phyloP scores from a whole-genome alignment of 2,113 vertebrate genomes.

The Nanorana parkeri region DNA sequence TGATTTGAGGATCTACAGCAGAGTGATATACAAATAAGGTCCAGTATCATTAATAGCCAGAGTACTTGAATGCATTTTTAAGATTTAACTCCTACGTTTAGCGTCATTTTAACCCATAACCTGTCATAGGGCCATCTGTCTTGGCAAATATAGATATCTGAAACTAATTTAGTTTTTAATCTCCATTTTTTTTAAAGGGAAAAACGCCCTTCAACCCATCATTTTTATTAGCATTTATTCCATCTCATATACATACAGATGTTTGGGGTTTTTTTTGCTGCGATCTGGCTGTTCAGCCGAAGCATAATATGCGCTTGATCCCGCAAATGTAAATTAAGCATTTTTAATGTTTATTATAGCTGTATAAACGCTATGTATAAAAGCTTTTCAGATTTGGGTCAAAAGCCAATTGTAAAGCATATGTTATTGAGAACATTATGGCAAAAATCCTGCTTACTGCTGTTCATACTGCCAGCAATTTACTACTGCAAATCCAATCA shows the following conservation, averaged over 20 bases:
- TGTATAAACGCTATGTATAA: constrained; percentile 50
- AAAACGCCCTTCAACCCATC: too few relatives aligned
- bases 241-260: not conserved
- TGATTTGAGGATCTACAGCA: too few relatives aligned
- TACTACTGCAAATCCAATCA: constrained; percentile 36
- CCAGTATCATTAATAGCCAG: too few relatives aligned
- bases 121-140: too few relatives aligned
- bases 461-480: constrained; percentile 34
- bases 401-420: constrained; percentile 38
- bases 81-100: too few relatives aligned
- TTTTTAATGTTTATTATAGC: constrained; percentile 46
- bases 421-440: constrained; percentile 45
- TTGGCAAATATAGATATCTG: too few relatives aligned
- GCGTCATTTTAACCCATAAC: too few relatives aligned
- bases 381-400: constrained; percentile 40
- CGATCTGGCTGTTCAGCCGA: not conserved
- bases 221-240: too few relatives aligned
- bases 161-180: too few relatives aligned
- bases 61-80: too few relatives aligned
- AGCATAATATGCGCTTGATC: constrained; percentile 22
- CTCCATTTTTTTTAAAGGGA: too few relatives aligned
- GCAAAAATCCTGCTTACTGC: constrained; percentile 45
- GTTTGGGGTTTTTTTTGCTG: not conserved
- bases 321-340: constrained; percentile 39
- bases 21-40: too few relatives aligned